Base-by-base conservation (phyloP, 2,113 vertebrate genomes). In the Ammodytes dubius region DNA sequence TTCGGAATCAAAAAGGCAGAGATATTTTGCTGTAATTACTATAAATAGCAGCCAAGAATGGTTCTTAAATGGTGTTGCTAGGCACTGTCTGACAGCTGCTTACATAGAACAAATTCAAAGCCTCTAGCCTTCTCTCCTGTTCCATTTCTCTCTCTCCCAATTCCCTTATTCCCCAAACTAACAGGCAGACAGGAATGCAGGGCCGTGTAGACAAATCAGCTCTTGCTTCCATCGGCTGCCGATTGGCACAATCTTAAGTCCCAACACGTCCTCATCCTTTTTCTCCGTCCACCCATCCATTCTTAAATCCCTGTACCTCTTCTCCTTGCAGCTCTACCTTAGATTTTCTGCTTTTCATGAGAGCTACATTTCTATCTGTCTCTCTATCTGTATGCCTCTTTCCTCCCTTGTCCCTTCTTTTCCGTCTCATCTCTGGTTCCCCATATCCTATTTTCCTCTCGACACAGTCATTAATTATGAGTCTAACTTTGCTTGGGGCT, bases 181-280 rank as follows among this genome's bases (percentile, higher is more conserved):
- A 83, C 69, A 43, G 70, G 75, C 82, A 86, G 84, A 86, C 84
- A 85, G 81, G 65, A 90, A 90, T 79, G 83, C 83, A 79, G 87
- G 64, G 80, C 79, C 49, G 46, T 79, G 83, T 86, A 79, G 87
- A 94, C 92, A 89, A 93, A 95, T 93, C 87, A 79, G 83, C 78
- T 71, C 74, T 75, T 45, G 49, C 81, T 79, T 90, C 84, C 45
- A 81, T 85, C 67, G 11, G 77, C 85, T 81, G 59, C 88, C 3
- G 80, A 77, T 81, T 77, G 74, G 74, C 79, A 88, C 64, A 87
- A 90, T 89, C 82, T 81, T 65, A 70, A 89, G 58, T 92, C 88
- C 82, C 71, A 78, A 84, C 88, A 88, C 72, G 53, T 88, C 74
- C 19, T 74, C 57, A 68, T 65, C 45, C 54, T 79, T 64, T 70